Conservation (phyloP, 2,888 invertebrate genomes). For the Yponomeuta plumbellus region DNA sequence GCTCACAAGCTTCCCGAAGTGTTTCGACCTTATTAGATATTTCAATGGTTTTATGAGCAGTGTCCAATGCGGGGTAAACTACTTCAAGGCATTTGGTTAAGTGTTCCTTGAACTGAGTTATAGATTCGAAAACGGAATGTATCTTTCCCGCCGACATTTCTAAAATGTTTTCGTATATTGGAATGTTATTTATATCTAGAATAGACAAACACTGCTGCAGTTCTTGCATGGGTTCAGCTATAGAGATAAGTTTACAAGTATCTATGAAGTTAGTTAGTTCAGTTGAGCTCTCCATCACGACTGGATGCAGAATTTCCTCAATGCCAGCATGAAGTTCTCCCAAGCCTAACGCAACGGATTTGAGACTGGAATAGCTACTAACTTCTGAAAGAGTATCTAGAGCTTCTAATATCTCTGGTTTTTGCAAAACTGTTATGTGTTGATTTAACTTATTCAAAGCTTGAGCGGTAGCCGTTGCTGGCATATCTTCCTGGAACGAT, state of each 20-base stretch:
- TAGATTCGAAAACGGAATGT: conserved; percentile 46
- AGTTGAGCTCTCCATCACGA: conserved; percentile 47
- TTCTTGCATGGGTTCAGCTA: conserved; percentile 60
- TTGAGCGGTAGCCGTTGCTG: conserved; percentile 45
- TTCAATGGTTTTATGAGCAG: conserved; percentile 47
- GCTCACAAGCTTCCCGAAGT: conserved; percentile 45
- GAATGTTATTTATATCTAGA: conserved; percentile 55
- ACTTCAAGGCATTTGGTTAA: conserved; percentile 48
- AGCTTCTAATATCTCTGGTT: conserved; percentile 50
- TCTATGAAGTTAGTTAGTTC: conserved; percentile 37
- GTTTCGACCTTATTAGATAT: conserved; percentile 50
- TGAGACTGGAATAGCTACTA: conserved; percentile 52
- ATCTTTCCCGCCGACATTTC: conserved; percentile 51
- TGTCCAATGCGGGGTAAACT: conserved; percentile 48
- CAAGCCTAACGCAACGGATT: conserved; percentile 45
- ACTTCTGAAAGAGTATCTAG: conserved; percentile 55
- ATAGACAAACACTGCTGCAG: conserved; percentile 53
- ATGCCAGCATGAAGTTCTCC: conserved; percentile 48
- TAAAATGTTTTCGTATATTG: conserved; percentile 56
- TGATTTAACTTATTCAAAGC: conserved; percentile 53
- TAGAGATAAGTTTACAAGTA: conserved; percentile 42
- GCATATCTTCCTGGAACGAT: conserved; percentile 31
- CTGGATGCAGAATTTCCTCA: conserved; percentile 55
- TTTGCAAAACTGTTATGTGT: conserved; percentile 49
- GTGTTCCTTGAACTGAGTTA: conserved; percentile 50